These are phyloP conservation scores for Saccostrea glomerata DNA, from an alignment of 1,140 invertebrate species.

Conservation along the genomic window DNA sequence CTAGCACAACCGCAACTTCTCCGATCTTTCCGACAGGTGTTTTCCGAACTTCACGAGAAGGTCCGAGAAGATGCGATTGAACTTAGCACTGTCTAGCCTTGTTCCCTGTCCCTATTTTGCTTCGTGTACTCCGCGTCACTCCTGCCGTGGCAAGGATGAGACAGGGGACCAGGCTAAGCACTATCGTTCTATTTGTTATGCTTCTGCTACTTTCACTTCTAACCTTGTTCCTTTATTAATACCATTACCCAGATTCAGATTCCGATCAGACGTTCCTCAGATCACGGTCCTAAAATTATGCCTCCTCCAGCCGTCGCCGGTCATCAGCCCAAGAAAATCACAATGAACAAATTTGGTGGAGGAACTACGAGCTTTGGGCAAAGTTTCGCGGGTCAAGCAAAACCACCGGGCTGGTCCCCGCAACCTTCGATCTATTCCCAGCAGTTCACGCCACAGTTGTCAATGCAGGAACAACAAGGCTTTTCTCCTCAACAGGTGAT, in stretches of 20 bases:
- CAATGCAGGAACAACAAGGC: slow-evolving; percentile 35
- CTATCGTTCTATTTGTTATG: not conserved
- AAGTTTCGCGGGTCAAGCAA: not conserved
- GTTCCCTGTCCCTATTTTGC: too few species aligned
- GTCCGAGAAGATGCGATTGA: too few species aligned
- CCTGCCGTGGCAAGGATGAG: too few species aligned
- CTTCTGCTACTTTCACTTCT: not conserved
- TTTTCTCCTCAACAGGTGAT: slow-evolving; percentile 24
- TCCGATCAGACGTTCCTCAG: slow-evolving; percentile 45
- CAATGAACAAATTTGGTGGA: slow-evolving; percentile 67
- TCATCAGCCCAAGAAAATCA: slow-evolving; percentile 68
- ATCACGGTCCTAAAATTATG: slow-evolving; percentile 52
- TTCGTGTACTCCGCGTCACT: too few species aligned
- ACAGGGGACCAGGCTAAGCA: not conserved
- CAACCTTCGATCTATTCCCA: slow-evolving; percentile 47
- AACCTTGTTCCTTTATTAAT: not conserved
- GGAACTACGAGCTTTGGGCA: slow-evolving; percentile 67
- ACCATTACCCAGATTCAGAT: slow-evolving; percentile 20
- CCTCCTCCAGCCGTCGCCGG: slow-evolving; percentile 61
- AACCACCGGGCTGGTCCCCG: slow-evolving; percentile 41
- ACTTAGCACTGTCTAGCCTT: too few species aligned
- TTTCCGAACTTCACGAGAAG: too few species aligned
- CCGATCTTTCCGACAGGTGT: too few species aligned
- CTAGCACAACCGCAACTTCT: too few species aligned
- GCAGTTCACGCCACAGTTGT: slow-evolving; percentile 48